A percentile compares a stretch with the other conserved stretches of the same genome.
phyloP scores from a whole-genome alignment of 1,140 invertebrate genomes.

The Aphis gossypii region DNA sequence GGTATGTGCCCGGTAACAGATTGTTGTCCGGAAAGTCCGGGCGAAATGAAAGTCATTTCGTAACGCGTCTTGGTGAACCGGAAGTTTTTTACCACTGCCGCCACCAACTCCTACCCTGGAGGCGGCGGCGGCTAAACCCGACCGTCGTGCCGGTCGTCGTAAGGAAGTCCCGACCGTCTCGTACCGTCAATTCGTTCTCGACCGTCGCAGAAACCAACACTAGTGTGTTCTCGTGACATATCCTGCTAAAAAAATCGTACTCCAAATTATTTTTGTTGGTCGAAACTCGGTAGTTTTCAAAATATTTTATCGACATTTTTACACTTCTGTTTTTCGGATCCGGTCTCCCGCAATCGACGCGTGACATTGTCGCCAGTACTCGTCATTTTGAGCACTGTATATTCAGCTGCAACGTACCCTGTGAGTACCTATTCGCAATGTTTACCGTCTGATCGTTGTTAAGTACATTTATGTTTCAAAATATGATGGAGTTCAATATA shows the following conservation, averaged over 20 bases:
- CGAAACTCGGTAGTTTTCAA: neutral
- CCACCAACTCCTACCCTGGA: neutral
- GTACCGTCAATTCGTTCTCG: neutral
- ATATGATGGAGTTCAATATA: neutral
- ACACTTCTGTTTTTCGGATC: neutral
- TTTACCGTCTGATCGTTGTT: neutral
- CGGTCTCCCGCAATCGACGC: neutral
- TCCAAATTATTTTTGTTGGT: neutral
- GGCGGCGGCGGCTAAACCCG: neutral
- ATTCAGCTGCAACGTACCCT: neutral
- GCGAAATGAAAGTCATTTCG: slow-evolving; percentile 24
- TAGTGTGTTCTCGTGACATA: neutral
- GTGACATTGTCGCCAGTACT: neutral
- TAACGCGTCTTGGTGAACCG: neutral
- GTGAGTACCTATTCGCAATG: neutral
- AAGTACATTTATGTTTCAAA: neutral
- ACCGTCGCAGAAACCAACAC: neutral
- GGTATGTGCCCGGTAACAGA: neutral
- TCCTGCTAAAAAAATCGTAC: neutral
- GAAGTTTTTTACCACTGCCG: neutral
- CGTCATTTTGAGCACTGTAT: neutral
- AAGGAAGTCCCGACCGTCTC: neutral
- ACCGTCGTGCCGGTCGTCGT: neutral
- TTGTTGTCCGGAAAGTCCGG: slow-evolving; percentile 11
- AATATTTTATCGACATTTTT: neutral